Conservation (phyloP, 2,797 vertebrate genomes). For the Coregonus sp. region DNA sequence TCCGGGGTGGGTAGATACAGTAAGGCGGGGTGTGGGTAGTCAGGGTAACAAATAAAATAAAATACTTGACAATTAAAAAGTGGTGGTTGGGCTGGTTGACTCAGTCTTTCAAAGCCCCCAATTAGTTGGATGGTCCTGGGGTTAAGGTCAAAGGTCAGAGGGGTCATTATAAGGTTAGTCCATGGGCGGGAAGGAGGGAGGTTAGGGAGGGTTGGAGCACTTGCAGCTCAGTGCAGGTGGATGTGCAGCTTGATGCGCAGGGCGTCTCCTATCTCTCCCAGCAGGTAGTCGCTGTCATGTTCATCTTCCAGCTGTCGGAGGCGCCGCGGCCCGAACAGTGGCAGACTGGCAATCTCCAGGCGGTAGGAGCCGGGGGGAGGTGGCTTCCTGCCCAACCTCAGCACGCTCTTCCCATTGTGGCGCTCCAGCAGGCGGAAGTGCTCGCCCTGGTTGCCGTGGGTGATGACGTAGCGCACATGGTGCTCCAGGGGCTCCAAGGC, state of each 20-base stretch:
- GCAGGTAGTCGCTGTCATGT: constrained; percentile 86
- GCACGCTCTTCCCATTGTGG: constrained; percentile 81
- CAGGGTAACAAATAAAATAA: constrained; percentile 31
- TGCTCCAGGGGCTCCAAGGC: constrained; percentile 84
- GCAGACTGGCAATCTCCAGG: constrained; percentile 85
- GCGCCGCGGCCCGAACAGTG: constrained; percentile 76
- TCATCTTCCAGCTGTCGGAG: constrained; percentile 80
- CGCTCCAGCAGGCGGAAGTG: constrained; percentile 86
- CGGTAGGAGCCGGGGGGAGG: constrained; percentile 80
- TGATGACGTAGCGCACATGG: constrained; percentile 83
- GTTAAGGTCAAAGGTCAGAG: constrained; percentile 23
- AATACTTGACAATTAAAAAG: constrained; percentile 68
- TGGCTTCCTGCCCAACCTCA: constrained; percentile 79
- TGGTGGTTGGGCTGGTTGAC: constrained; percentile 71
- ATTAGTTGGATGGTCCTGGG: constrained; percentile 7
- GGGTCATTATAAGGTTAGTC: constrained; percentile 7
- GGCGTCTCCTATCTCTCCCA: constrained; percentile 81
- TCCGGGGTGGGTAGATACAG: constrained; percentile 2
- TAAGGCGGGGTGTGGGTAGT: no score
- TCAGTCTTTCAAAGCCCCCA: constrained; percentile 69
- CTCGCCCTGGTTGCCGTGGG: constrained; percentile 79
- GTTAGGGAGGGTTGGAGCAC: constrained; percentile 44
- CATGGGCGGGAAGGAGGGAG: constrained; percentile 22
- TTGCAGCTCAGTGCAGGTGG: constrained; percentile 82
- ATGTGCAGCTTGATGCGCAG: constrained; percentile 89